Evolutionary conservation across 1,140 invertebrate genomes (phyloP), one percentile per base, ranked within the genome.

Genomic region (Wasmannia auropunctata): DNA sequence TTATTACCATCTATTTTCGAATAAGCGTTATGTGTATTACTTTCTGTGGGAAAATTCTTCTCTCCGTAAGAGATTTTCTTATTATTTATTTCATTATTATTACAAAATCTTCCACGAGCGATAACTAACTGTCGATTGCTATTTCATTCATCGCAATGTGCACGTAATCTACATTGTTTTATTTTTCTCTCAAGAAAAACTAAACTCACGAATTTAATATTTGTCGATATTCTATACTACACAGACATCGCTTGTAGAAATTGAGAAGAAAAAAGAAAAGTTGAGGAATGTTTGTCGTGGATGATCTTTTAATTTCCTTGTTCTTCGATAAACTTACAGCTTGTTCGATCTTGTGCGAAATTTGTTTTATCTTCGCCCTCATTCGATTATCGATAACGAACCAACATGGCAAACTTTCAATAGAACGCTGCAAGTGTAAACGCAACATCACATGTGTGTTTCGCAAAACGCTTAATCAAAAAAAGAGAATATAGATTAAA

Each of bases 241-340:
- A 16, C 28, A 16, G 22, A 31, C 58, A 43, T 54, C 77, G 34
- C 51, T 58, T 46, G 3, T 25, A 74, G 8, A 28, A 69, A 77
- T 14, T 49, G 6, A 49, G 11, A 19, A 70, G 19, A 54, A 14
- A 54, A 37, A 8, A 31, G 28, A 54, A 14, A 54, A 22, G 19
- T 72, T 37, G 51, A 7, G 22, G 14, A 43, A 60, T 83, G 67
- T 83, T 74, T 83, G 25, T 37, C 19, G 7, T 34, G 49, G 40
- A 22, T 72, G 37, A 80, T 80, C 77, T 74, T 25, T 28, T 54
- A 37, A 22, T 83, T 83, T 46, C 19, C 40, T n/a, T 56, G 46
- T 28, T 51, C 51, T n/a, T n/a, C 37, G 28, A 70, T 49, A 87
- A 87, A 88, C 81, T 88, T 88, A 58, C 58, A 60, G 40, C 60